Evolutionary conservation across 2,888 invertebrate species (phyloP).

Genomic region (Synergus laeviventris): DNA sequence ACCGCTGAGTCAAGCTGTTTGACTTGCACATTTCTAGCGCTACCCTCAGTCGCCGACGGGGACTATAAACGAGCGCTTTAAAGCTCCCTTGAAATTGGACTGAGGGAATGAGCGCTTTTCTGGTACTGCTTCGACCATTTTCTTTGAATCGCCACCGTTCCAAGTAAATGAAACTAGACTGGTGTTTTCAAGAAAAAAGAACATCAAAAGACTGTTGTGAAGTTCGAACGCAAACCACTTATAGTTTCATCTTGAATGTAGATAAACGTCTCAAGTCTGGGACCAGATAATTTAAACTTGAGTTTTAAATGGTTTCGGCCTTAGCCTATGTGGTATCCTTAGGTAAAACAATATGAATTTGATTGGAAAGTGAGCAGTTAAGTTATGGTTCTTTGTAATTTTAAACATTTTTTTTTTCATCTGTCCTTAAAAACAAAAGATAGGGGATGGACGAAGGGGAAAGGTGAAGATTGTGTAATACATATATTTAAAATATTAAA

Average conservation of each 20-base stretch:
- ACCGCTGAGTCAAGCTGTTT: constrained; percentile 73
- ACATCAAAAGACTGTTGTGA: background rate
- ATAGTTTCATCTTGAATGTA: background rate
- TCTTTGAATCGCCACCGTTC: background rate
- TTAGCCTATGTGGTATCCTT: too few relatives aligned
- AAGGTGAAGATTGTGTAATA: too few relatives aligned
- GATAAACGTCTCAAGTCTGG: too few relatives aligned
- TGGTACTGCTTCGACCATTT: constrained; percentile 51
- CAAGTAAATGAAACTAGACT: background rate
- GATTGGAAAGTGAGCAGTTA: too few relatives aligned
- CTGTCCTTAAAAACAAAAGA: too few relatives aligned
- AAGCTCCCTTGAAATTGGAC: constrained; percentile 70
- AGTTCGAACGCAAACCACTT: background rate
- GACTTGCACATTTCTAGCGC: constrained; percentile 73
- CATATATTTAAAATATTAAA: too few relatives aligned
- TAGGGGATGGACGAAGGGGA: too few relatives aligned
- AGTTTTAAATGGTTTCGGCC: too few relatives aligned
- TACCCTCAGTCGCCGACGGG: constrained; percentile 61
- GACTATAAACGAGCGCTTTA: constrained; percentile 70
- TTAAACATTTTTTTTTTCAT: too few relatives aligned
- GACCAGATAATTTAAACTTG: too few relatives aligned
- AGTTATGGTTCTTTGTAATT: too few relatives aligned
- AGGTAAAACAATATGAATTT: too few relatives aligned
- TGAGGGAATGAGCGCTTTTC: constrained; percentile 65
- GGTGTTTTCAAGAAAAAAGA: background rate